Percentiles rank a stretch among this genome's conserved stretches.
These are phyloP conservation scores for Ephialtes manifestator DNA, from an alignment of 2,888 invertebrate species.

Conservation along the genomic window DNA sequence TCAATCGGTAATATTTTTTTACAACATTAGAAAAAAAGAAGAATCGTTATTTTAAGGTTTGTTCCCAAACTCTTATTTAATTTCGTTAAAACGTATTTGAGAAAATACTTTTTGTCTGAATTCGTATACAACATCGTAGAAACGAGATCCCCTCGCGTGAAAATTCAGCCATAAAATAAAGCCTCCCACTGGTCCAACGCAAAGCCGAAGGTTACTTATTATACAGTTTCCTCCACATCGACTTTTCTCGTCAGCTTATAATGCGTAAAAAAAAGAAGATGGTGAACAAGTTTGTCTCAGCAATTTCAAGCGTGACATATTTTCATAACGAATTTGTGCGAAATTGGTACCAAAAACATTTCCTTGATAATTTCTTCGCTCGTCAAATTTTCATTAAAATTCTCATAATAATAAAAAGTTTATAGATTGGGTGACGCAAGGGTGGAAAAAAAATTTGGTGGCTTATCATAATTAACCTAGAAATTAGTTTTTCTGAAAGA, in stretches of 20 bases:
- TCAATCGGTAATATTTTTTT: not conserved
- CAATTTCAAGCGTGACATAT: not conserved
- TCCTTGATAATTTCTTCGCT: not conserved
- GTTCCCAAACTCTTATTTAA: not conserved
- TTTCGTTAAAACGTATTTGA: not conserved
- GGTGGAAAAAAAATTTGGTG: not conserved
- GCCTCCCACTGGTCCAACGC: not conserved
- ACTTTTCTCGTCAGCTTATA: not conserved
- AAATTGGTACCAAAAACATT: not conserved
- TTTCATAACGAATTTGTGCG: not conserved
- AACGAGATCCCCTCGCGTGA: not conserved
- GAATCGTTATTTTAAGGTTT: not conserved
- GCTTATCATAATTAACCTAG: not conserved
- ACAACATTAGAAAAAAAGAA: not conserved
- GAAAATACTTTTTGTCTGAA: not conserved
- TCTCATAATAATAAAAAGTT: not conserved
- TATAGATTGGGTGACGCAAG: not conserved
- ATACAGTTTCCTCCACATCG: slow-evolving; percentile 9
- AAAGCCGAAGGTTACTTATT: slow-evolving; percentile 16
- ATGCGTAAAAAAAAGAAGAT: not conserved
- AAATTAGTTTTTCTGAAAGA: not conserved
- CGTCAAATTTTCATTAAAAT: slow-evolving; percentile 8
- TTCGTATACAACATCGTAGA: not conserved
- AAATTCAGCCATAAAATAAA: not conserved
- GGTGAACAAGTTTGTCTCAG: not conserved